phyloP scores from a whole-genome alignment of 1,140 invertebrate species.

The Drosophila carrolli region DNA sequence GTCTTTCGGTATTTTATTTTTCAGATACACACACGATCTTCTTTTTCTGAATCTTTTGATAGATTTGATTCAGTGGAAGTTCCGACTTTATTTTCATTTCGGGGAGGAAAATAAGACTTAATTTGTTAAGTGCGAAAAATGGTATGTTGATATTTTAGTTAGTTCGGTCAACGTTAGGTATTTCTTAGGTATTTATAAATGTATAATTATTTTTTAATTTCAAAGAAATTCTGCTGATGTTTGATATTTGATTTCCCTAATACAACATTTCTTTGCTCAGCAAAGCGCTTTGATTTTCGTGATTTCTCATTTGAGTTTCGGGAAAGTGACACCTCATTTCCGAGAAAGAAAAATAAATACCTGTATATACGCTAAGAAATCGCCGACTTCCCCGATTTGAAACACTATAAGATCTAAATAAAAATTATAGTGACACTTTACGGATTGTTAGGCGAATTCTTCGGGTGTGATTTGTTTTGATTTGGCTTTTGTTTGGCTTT shows the following conservation, averaged over 20 bases:
- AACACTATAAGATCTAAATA: conserved; percentile 5
- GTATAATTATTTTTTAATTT: too few species aligned
- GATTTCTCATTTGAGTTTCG: too few species aligned
- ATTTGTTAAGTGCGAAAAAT: not conserved
- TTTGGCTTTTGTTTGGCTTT: not conserved
- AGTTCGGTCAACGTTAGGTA: too few species aligned
- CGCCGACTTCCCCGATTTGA: not conserved
- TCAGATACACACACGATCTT: conserved; percentile 16
- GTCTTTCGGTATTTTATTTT: conserved; percentile 1
- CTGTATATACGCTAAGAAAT: not conserved
- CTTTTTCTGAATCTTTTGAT: conserved; percentile 2
- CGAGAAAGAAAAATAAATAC: conserved; percentile 13
- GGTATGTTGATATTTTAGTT: too few species aligned
- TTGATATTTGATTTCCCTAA: not conserved
- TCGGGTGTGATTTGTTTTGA: not conserved
- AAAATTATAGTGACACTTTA: not conserved
- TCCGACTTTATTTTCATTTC: conserved; percentile 10
- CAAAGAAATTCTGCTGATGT: not conserved
- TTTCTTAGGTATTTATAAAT: too few species aligned
- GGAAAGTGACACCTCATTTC: not conserved
- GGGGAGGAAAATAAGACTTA: not conserved
- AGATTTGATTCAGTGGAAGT: conserved; percentile 6
- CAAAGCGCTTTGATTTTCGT: not conserved
- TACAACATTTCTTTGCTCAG: not conserved
- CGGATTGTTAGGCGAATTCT: conserved; percentile 12